These are phyloP conservation scores for Apocrypta bakeri DNA, from an alignment of 1,140 invertebrate genomes.

Conservation along the genomic window DNA sequence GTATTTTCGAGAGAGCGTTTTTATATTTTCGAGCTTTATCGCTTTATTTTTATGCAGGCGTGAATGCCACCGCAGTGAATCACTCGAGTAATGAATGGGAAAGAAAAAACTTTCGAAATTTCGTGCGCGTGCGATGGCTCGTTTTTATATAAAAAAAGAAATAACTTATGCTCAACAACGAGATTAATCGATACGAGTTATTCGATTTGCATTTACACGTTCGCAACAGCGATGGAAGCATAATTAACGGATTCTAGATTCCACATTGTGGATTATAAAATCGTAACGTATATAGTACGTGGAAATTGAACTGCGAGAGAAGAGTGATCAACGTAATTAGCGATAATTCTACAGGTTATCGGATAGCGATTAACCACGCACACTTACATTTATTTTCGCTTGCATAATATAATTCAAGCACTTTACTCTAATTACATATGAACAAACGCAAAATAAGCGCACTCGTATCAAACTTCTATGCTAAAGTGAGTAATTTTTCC, in stretches of 20 bases:
- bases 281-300: no score
- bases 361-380: background rate
- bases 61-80: background rate
- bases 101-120: background rate
- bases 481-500: background rate
- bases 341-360: background rate
- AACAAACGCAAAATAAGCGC: no score
- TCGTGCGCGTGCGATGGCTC: background rate
- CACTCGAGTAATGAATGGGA: background rate
- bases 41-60: background rate
- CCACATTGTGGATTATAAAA: background rate
- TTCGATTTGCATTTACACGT: constrained; percentile 27
- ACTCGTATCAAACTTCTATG: no score
- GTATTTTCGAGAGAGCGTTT: background rate
- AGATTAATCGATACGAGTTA: constrained; percentile 15
- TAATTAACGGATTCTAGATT: background rate
- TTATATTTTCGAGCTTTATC: background rate
- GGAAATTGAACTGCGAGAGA: no score
- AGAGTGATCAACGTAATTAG: no score
- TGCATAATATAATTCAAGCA: no score
- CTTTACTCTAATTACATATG: no score
- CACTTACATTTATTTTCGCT: background rate
- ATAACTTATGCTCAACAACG: no score
- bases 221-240: background rate
- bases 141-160: background rate